Evolutionary conservation across 2,888 invertebrate genomes (phyloP), one percentile per base, ranked within the genome.

Genomic region (Lottia scabra): DNA sequence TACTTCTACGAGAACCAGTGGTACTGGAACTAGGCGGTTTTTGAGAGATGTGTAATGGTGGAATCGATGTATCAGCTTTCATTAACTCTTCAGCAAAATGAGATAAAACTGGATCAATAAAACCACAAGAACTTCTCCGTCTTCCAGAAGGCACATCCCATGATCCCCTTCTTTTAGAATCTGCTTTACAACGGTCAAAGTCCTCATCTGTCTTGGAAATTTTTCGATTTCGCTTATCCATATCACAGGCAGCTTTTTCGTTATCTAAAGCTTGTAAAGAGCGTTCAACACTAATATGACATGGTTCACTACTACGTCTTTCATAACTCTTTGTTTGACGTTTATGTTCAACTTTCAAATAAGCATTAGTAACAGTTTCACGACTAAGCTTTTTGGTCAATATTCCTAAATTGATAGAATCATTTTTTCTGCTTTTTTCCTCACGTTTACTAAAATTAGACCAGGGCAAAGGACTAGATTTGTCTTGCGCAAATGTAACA

Each of bases 11-110:
- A 23, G 84, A 85, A 8, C 80, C 79, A 63, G 81, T 80, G 10
- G 83, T 82, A 69, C 83, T 83, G 0, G 79, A 75, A 64, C 81
- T 82, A 30, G 78, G 71, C 62, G 73, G 77, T 16, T 83, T 81
- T 16, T 79, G 76, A 23, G 80, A 77, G 13, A 83, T 73, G 13
- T 82, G 66, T 19, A 86, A 71, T 62, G 83, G 79, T 8, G 85
- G 86, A 30, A 83, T 78, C 19, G 81, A 82, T 6, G 83, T 81
- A 70, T 86, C 83, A 1, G 81, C 82, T 56, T 83, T 85, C 81
- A 85, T 84, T 63, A 87, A 76, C 75, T 87, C 85, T 71, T 86
- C 85, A 13, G 86, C 87, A 82, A 87, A 87, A 65, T 82, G 77
- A 15, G 80, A 86, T n/a, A 87, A 77, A 4, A 84, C 79, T 1